phyloP scores from a whole-genome alignment of 2,888 invertebrate genomes.

The Erebia aethiops region DNA sequence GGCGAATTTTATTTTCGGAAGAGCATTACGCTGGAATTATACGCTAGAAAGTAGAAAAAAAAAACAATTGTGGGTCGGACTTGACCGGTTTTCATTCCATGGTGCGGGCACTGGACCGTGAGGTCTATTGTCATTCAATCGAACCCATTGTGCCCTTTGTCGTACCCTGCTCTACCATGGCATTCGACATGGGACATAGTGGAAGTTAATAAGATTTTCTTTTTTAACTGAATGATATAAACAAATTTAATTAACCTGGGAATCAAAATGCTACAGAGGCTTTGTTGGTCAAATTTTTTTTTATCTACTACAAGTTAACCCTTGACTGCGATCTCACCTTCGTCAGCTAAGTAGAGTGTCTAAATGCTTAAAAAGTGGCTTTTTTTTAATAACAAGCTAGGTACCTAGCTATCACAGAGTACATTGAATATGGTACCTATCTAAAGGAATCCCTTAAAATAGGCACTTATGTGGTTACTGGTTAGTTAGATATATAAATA shows the following conservation, averaged over 20 bases:
- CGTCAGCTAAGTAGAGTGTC: not conserved
- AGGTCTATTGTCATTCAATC: slow-evolving; percentile 75
- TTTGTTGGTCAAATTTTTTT: not conserved
- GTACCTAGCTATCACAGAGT: too few relatives aligned
- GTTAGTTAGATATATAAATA: too few relatives aligned
- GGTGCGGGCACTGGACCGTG: slow-evolving; percentile 61
- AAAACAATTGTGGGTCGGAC: slow-evolving; percentile 35
- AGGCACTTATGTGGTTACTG: too few relatives aligned
- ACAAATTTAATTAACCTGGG: not conserved
- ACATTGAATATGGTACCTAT: too few relatives aligned
- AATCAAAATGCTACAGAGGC: not conserved
- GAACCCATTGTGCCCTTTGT: slow-evolving; percentile 70
- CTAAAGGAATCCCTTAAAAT: too few relatives aligned
- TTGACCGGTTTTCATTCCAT: slow-evolving; percentile 40
- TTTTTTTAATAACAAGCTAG: too few relatives aligned
- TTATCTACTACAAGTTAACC: too few relatives aligned
- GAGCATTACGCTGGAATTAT: not conserved
- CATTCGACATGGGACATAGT: slow-evolving; percentile 37
- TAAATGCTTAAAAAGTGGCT: too few relatives aligned
- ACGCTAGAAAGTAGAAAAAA: slow-evolving; percentile 6
- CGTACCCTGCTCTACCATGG: slow-evolving; percentile 40
- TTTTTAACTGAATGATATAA: slow-evolving; percentile 1
- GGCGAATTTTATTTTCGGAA: not conserved
- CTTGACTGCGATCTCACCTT: too few relatives aligned
- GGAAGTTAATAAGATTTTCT: slow-evolving; percentile 28